Base-by-base conservation (phyloP, 2,888 invertebrate species). In the Tetragnatha montana region DNA sequence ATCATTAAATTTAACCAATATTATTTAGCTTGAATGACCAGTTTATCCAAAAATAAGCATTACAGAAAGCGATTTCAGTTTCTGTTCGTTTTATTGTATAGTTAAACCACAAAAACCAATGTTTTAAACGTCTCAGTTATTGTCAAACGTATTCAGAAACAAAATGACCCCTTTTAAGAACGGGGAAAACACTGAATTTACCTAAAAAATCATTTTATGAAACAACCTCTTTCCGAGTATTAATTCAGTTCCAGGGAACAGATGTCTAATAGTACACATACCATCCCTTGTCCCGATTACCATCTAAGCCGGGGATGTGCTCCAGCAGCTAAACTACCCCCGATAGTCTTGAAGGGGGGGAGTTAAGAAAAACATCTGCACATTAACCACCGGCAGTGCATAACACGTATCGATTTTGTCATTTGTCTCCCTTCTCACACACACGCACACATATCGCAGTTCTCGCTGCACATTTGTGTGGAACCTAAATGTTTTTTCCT, bases 361-460 rank as follows among this genome's bases (percentile, higher is more conserved):
- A 60, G 60, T 22, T 60, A n/a, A 74, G 82, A 21, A 74, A 73
- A 73, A 51, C 17, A 74, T 51, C 82, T 82, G 74, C 17, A 73
- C 35, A 51, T 68, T 74, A 51, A 35, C 51, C 51, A n/a, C 35
- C 60, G 22, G 49, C 60, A 74, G 82, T 74, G 73, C 73, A 51
- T 73, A 71, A 82, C 60, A 51, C 60, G n/a, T 73, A 82, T 82
- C 73, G 82, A 82, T 82, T 82, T 82, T 82, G 82, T 82, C 82
- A 82, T 82, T 82, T 73, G 50, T 73, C 17, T 21, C 47, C 47
- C n/a, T 75, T 47, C 19, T 0, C 60, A 60, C 19, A 2, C 60
- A 60, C 14, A 6, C 14, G 60, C 60, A 8, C 60, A 35, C 35
- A 35, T 35, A 35, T 35, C 0, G 60, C 60, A 60, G 8, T 60